A percentile compares a stretch with the other conserved stretches of the same genome.
Evolutionary conservation across 2,113 vertebrate genomes (phyloP).

Genomic region (Terrapene triunguis): DNA sequence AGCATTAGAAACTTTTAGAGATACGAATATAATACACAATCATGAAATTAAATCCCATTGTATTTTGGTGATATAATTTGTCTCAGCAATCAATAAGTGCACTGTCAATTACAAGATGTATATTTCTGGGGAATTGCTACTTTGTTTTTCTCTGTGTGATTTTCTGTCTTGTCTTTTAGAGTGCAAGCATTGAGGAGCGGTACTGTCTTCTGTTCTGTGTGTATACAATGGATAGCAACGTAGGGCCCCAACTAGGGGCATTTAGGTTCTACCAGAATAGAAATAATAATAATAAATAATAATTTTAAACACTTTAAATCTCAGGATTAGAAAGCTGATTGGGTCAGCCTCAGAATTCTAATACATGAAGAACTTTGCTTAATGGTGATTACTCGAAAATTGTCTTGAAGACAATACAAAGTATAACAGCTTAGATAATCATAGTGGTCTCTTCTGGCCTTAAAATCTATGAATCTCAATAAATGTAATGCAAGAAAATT

Average conservation of each 20-base stretch:
- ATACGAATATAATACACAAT: not conserved
- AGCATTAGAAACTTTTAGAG: not conserved
- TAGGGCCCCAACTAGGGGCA: not conserved
- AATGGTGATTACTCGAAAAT: slow-evolving; percentile 13
- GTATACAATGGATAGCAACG: not conserved
- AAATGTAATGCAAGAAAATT: not conserved
- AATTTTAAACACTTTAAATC: not conserved
- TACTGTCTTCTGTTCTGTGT: not conserved
- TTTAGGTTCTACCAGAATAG: not conserved
- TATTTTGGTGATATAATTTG: not conserved
- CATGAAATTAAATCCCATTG: not conserved
- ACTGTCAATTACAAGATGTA: not conserved
- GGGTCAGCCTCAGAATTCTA: slow-evolving; percentile 25
- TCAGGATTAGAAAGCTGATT: slow-evolving; percentile 47
- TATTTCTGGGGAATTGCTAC: not conserved
- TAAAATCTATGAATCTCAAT: not conserved
- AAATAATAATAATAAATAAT: not conserved
- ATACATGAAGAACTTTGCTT: slow-evolving; percentile 16
- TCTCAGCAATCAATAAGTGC: not conserved
- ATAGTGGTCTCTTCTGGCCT: not conserved
- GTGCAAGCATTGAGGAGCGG: not conserved
- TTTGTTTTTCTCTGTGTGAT: not conserved
- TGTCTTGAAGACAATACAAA: slow-evolving; percentile 32
- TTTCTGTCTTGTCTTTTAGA: not conserved
- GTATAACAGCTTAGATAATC: not conserved